Conservation (phyloP, 2,797 vertebrate genomes). For the Pseudocheirus occidentalis region DNA sequence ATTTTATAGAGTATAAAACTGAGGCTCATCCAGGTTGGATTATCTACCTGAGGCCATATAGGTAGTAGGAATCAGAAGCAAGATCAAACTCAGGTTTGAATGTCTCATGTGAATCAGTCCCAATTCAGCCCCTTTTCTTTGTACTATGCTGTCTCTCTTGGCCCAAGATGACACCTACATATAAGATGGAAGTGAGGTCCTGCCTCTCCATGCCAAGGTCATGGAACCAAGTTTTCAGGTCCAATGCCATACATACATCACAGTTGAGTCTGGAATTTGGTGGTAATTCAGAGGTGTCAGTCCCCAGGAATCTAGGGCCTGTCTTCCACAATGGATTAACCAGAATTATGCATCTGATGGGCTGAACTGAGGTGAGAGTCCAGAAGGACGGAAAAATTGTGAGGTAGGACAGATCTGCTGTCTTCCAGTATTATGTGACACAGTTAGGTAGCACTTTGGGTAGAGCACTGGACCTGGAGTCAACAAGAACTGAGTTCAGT, state of each 20-base stretch:
- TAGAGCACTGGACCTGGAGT: not conserved
- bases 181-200: not conserved
- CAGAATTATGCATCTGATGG: not conserved
- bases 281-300: not conserved
- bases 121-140: not conserved
- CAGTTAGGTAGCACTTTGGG: too few species aligned
- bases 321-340: not conserved
- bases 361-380: not conserved
- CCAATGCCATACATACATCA: not conserved
- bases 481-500: not conserved
- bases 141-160: not conserved
- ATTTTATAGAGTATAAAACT: not conserved
- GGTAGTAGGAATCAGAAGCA: not conserved
- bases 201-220: not conserved
- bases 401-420: not conserved
- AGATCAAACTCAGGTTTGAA: not conserved
- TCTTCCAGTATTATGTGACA: not conserved
- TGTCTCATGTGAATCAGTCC: not conserved
- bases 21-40: not conserved
- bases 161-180: not conserved
- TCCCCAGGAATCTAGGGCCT: not conserved
- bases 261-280: not conserved
- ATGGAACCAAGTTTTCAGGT: not conserved
- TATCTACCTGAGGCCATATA: not conserved
- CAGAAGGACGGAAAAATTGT: not conserved